phyloP scores from a whole-genome alignment of 2,888 invertebrate species.

The Agrochola lychnidis region DNA sequence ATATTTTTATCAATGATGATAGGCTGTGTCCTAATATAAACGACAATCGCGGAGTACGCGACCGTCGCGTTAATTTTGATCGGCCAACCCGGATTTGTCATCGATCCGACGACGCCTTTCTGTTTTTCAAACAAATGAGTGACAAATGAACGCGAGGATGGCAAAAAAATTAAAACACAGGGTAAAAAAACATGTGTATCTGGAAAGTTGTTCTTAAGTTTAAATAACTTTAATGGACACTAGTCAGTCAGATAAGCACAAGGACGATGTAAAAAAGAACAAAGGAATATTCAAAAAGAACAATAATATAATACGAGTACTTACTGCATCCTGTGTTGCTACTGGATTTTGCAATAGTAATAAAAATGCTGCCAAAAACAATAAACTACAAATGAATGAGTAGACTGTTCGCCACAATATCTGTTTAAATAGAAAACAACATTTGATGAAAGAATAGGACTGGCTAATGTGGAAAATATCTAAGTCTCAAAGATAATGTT shows the following conservation, averaged over 20 bases:
- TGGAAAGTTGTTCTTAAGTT: not conserved
- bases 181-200: not conserved
- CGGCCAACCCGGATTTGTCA: too few species aligned
- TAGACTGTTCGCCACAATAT: not conserved
- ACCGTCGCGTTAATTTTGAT: too few species aligned
- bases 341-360: not conserved
- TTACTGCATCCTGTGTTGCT: not conserved
- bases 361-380: conserved; percentile 4
- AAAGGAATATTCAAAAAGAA: not conserved
- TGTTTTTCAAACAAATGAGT: not conserved
- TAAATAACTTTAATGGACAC: not conserved
- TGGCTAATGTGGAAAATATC: too few species aligned
- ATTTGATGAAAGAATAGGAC: too few species aligned
- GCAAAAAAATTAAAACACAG: not conserved
- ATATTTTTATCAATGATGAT: not conserved
- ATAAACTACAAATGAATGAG: not conserved
- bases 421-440: conserved; percentile 6
- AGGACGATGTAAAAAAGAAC: not conserved
- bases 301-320: not conserved
- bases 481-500: too few species aligned
- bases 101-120: too few species aligned
- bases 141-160: too few species aligned
- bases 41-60: too few species aligned
- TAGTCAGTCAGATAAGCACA: too few species aligned
- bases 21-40: not conserved